phyloP scores from a whole-genome alignment of 2,113 vertebrate species.

The Peromyscus maniculatus region DNA sequence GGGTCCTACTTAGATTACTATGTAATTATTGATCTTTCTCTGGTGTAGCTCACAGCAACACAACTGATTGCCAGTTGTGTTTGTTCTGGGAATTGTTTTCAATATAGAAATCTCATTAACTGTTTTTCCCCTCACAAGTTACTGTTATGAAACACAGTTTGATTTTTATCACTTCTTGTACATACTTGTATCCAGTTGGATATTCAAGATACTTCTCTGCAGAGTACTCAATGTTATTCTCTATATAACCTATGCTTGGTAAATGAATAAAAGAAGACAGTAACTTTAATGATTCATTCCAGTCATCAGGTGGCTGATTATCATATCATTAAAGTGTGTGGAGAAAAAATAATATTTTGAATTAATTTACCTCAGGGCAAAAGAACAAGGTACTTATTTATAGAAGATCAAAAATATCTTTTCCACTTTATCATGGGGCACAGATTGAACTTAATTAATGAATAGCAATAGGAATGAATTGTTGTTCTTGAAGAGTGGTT shows the following conservation, averaged over 20 bases:
- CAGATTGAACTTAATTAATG: slow-evolving; percentile 37
- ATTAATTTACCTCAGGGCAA: slow-evolving; percentile 45
- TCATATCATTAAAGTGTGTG: slow-evolving; percentile 51
- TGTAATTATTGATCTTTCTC: not conserved
- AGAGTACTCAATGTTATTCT: slow-evolving; percentile 47
- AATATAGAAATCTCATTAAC: not conserved
- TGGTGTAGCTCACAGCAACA: not conserved
- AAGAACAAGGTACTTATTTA: slow-evolving; percentile 29
- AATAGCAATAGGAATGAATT: slow-evolving; percentile 17
- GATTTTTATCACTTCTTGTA: not conserved
- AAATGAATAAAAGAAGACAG: slow-evolving; percentile 59
- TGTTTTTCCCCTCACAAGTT: slow-evolving; percentile 40
- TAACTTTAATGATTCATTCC: slow-evolving; percentile 28
- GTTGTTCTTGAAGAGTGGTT: slow-evolving; percentile 4
- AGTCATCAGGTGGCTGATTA: slow-evolving; percentile 38
- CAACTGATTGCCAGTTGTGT: not conserved
- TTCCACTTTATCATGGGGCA: not conserved
- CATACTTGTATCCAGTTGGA: not conserved
- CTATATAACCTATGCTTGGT: not conserved
- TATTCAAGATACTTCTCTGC: not conserved
- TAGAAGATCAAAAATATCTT: slow-evolving; percentile 45
- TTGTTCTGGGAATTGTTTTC: slow-evolving; percentile 42
- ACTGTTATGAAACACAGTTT: slow-evolving; percentile 5
- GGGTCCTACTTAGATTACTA: not conserved
- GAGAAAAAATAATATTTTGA: slow-evolving; percentile 60